Percentiles rank a stretch among this genome's conserved stretches.
phyloP scores from a whole-genome alignment of 1,140 invertebrate species.

The Psilanteris sp. region DNA sequence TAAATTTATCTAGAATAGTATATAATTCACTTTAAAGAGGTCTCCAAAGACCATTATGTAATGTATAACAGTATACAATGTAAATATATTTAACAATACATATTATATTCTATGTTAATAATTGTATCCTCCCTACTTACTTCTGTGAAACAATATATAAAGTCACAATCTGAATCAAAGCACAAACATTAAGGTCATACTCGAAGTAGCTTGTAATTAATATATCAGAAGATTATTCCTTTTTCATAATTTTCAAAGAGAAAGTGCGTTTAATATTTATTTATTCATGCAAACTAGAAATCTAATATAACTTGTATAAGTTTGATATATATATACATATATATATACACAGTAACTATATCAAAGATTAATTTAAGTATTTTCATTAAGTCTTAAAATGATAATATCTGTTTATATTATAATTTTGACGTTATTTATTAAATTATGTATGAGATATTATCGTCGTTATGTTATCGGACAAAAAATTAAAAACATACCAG shows the following conservation, averaged over 20 bases:
- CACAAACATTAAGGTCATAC: neutral
- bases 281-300: no score
- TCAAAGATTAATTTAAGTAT: conserved; percentile 7
- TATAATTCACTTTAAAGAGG: no score
- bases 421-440: neutral
- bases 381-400: conserved; percentile 8
- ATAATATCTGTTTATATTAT: conserved; percentile 2
- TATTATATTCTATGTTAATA: no score
- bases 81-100: no score
- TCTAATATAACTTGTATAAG: no score
- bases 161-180: conserved; percentile 1
- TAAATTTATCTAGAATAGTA: no score
- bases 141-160: conserved; percentile 6
- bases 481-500: conserved; percentile 9
- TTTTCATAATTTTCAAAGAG: no score
- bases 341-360: conserved; percentile 4
- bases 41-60: no score
- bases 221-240: no score
- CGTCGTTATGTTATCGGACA: conserved; percentile 6
- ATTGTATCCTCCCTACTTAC: conserved; percentile 6
- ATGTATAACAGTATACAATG: no score
- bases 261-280: neutral
- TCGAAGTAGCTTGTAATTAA: no score
- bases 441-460: conserved; percentile 11
- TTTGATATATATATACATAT: no score